Base-by-base conservation (phyloP, 2,113 vertebrate species). In the Cynoglossus semilaevis region DNA sequence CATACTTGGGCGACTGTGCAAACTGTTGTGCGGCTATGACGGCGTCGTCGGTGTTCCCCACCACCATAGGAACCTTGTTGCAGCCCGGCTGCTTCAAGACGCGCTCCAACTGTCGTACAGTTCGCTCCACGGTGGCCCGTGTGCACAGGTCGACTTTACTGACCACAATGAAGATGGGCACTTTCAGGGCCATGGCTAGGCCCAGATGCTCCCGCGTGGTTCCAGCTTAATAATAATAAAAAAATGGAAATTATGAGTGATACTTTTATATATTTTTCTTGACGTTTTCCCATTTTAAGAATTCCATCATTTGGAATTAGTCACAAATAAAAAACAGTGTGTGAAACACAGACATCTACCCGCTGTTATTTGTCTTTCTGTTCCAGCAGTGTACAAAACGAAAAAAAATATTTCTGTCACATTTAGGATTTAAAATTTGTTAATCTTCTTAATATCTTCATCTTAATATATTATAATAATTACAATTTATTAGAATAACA, bases 121-220 rank as follows among this genome's bases (percentile, higher is more conserved):
- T 98, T 77, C 97, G 92, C 79, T 99, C 96, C 77, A 98, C 94
- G 0, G 95, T 96, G 81, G 92, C 89, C 66, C 92, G 93, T 0
- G 92, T 91, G 61, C 97, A 99, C 61, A 99, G 87, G 87, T 99
- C 97, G 61, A 96, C 93, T 83, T 99, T 99, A 87, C 95, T 99
- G 86, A 99, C 88, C 74, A 98, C 96, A 17, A 99, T 92, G 89
- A 98, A 99, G 90, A 98, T 98, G 64, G 97, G 97, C 52, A 99
- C 95, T 82, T 98, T 98, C 77, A 99, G 88, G 37, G 96, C 97
- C 92, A 98, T 93, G 51, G 96, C 96, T 54, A 99, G 84, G 35
- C 97, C 97, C 40, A 99, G 91, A 87, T 99, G 97, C 81, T 99
- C 97, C 58, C 95, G 85, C 0, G 96, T 98, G 18, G 97, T 98